Conservation (phyloP, 2,797 vertebrate genomes). For the Lateolabrax maculatus region DNA sequence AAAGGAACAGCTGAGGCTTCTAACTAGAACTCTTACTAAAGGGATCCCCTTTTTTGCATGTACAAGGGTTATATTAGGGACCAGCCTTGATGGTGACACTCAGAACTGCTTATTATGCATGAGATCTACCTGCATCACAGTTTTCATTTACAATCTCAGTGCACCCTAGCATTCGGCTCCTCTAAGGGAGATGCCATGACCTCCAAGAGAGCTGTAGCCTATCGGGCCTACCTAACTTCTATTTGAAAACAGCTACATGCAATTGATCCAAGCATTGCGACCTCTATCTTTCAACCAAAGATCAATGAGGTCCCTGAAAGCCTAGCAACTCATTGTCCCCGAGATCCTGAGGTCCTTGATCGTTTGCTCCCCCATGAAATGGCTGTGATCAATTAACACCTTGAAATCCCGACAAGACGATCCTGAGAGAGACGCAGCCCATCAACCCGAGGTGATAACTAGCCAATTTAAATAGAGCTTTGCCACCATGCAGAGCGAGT, state of each 20-base stretch:
- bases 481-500: slow-evolving; percentile 3
- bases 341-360: neutral
- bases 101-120: neutral
- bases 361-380: slow-evolving; percentile 5
- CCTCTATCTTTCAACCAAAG: slow-evolving; percentile 25
- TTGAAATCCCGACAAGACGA: neutral
- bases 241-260: slow-evolving; percentile 18
- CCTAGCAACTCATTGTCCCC: neutral
- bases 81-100: neutral
- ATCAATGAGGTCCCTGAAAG: slow-evolving; percentile 51
- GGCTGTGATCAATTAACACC: slow-evolving; percentile 28
- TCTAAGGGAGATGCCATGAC: neutral
- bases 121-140: neutral
- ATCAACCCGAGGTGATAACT: slow-evolving; percentile 18
- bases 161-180: neutral
- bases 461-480: slow-evolving; percentile 5
- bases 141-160: neutral
- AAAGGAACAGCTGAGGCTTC: neutral
- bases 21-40: too few relatives aligned
- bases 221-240: neutral
- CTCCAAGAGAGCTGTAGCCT: slow-evolving; percentile 1
- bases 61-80: neutral
- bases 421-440: neutral
- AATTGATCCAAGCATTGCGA: slow-evolving; percentile 31
- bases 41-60: neutral